phyloP scores from a whole-genome alignment of 2,888 invertebrate genomes.

The Campopleginae sp. region DNA sequence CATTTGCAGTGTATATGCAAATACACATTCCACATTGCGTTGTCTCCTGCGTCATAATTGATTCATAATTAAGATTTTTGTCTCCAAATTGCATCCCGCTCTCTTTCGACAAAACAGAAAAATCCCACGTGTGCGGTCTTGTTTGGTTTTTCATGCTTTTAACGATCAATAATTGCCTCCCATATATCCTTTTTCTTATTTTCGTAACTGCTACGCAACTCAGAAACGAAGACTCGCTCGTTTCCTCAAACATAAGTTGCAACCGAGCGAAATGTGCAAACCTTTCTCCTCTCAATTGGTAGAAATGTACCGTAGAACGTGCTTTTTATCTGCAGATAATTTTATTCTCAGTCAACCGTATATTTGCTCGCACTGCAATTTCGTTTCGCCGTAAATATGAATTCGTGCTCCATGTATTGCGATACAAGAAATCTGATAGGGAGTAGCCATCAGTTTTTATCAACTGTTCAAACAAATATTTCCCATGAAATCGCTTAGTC shows the following conservation, averaged over 20 bases:
- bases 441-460: too few relatives aligned
- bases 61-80: slow-evolving; percentile 20
- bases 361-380: not conserved
- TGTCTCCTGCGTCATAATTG: slow-evolving; percentile 1
- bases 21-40: not conserved
- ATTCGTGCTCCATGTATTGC: too few relatives aligned
- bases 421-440: too few relatives aligned
- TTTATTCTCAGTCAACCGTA: not conserved
- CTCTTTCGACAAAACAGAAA: not conserved
- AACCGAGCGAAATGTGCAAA: not conserved
- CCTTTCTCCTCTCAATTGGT: not conserved
- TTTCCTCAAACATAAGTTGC: not conserved
- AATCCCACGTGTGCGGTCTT: not conserved
- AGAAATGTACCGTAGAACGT: not conserved
- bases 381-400: not conserved
- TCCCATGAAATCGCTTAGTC: too few relatives aligned
- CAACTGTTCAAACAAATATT: too few relatives aligned
- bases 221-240: not conserved
- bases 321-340: not conserved
- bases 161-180: not conserved
- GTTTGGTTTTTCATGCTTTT: not conserved
- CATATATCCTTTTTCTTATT: not conserved
- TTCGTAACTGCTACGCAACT: not conserved
- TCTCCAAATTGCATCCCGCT: not conserved
- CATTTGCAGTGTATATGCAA: slow-evolving; percentile 9